Base-by-base conservation (phyloP, 1,140 invertebrate genomes). In the Drosophila busckii region DNA sequence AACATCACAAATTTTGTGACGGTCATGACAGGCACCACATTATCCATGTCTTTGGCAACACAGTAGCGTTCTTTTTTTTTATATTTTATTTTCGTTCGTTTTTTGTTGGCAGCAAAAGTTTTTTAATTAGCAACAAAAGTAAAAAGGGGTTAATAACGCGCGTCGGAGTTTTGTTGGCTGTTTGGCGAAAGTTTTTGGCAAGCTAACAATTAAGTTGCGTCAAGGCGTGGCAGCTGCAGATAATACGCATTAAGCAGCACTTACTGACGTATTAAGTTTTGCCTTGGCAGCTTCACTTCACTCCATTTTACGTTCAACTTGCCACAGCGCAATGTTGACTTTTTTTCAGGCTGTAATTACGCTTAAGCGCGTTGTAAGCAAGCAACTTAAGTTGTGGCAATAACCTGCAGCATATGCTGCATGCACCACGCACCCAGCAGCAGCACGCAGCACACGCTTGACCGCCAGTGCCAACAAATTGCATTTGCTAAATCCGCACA, bases 91-190 rank as follows among this genome's bases (percentile, higher is more conserved):
- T 28, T 64, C 12, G 13, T 8, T 53, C 22, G 52, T 64, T 48
- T 29, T 56, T 38, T 28, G 41, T 34, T 37, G 35, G 12, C 16
- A n/a, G 28, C 31, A 80, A 84, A 84, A 84, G 73, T 84, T 84
- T 84, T 84, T 84, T 84, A 84, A 84, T 84, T 85, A 84, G 73
- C 82, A 75, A 70, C 75, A 82, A 82, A 82, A 82, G 76, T 75
- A 78, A 76, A n/a, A n/a, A 82, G 75, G 75, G 75, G 73, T 82
- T 69, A 82, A 82, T 82, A 82, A 59, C 61, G 71, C 71, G 73
- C 15, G 20, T 15, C 6, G 32, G 48, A 58, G 32, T 56, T 56
- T 49, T 56, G 52, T 62, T 62, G 58, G 59, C 45, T 64, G 61
- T 60, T 64, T n/a, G n/a, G 61, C 35, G 42, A 73, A 75, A 78